Evolutionary conservation across 2,113 vertebrate genomes (phyloP), one percentile per base, ranked within the genome.

Genomic region (Neomonachus schauinslandi): DNA sequence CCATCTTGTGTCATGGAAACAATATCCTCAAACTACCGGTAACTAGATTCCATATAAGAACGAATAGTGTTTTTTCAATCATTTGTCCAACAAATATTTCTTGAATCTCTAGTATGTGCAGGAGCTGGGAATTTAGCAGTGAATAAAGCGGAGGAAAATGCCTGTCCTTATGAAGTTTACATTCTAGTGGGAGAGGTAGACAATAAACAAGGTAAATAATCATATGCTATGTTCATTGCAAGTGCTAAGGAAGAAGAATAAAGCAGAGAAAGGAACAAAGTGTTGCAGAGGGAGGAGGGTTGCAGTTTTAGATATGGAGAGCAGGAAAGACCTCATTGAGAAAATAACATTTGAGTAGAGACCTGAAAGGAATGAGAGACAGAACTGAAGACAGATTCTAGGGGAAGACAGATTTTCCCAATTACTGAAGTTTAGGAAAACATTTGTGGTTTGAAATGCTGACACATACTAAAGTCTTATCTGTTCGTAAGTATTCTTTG

Each of bases 401-500:
- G 39, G 46, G 28, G 49, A 76, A 65, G 8, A n/a, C 28, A 26
- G n/a, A 76, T 19, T 86, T 69, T 80, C 19, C 13, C 8, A 19
- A 18, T 79, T 86, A 28, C 67, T 55, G 63, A 71, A 71, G 8
- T 72, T 87, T 72, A 79, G 59, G 61, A 76, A 84, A 89, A 80
- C 33, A 65, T 84, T 57, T n/a, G 24, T 61, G 24, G 13, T 77
- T 97, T 87, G 63, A 88, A 89, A 84, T 80, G n/a, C 57, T 93
- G 19, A 77, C 72, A 55, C n/a, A 88, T 59, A 36, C 36, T 67
- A 94, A 46, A 61, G 72, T 89, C 31, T 81, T 84, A 76, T 9
- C 67, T 83, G 22, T 74, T 89, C 39, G 12, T 89, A 79, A 63
- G 36, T 84, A 74, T 92, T 88, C n/a, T 95, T 93, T 95, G 67